Percentiles rank a stretch among this genome's conserved stretches.
These are phyloP conservation scores for Alces alces DNA, from an alignment of 2,113 vertebrate genomes.

Conservation along the genomic window DNA sequence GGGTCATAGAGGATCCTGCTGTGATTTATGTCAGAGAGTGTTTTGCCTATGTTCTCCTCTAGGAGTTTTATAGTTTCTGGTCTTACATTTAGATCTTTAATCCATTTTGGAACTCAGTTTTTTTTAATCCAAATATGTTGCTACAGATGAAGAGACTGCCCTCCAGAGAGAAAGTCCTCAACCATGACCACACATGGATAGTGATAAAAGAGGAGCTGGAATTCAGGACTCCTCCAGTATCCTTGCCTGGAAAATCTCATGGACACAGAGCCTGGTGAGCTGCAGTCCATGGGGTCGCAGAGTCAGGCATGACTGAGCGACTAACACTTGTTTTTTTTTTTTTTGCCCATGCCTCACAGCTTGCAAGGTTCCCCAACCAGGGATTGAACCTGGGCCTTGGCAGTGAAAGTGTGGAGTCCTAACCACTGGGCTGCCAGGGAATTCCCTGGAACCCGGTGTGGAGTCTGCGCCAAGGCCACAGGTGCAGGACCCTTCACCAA, in stretches of 20 bases:
- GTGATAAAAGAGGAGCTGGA: not conserved
- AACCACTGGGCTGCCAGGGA: not conserved
- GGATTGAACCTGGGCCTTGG: not conserved
- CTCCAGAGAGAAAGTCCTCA: not conserved
- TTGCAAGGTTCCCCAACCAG: not conserved
- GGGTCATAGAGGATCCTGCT: no score
- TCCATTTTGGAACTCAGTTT: not conserved
- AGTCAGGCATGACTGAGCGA: not conserved
- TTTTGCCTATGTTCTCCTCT: no score
- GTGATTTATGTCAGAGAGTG: no score
- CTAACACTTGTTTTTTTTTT: not conserved
- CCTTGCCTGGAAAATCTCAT: not conserved
- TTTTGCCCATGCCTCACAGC: not conserved
- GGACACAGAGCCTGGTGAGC: not conserved
- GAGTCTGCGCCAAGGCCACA: not conserved
- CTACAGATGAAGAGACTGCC: not conserved
- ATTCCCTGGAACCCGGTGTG: not conserved
- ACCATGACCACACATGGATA: not conserved
- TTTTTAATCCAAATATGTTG: not conserved
- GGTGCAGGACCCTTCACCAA: not conserved
- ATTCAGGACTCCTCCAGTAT: not conserved
- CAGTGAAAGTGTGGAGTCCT: not conserved
- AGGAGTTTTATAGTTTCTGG: no score
- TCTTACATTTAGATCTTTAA: no score
- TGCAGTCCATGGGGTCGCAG: not conserved